phyloP scores from a whole-genome alignment of 2,797 vertebrate species.

The Semotilus atromaculatus region DNA sequence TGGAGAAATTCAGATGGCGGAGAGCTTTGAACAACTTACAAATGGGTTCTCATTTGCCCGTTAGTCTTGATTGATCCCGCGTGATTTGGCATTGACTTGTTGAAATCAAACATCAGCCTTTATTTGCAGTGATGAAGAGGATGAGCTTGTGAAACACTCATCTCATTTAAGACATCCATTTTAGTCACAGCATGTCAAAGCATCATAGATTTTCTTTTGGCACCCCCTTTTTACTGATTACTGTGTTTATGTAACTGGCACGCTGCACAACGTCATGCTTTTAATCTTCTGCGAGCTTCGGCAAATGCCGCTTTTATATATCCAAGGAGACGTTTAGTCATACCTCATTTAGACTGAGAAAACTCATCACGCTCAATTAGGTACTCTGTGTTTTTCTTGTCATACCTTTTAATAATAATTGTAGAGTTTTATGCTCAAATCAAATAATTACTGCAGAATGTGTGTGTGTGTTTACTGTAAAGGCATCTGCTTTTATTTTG shows the following conservation, averaged over 20 bases:
- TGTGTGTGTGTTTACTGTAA: conserved; percentile 6
- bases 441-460: conserved; percentile 59
- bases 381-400: conserved; percentile 67
- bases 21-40: conserved; percentile 60
- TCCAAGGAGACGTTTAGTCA: conserved; percentile 72
- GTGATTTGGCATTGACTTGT: conserved; percentile 49
- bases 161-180: conserved; percentile 68
- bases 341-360: conserved; percentile 73
- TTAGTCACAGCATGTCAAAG: conserved; percentile 63
- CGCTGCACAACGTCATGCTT: conserved; percentile 53
- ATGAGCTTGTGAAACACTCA: conserved; percentile 57
- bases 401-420: conserved; percentile 70
- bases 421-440: conserved; percentile 64
- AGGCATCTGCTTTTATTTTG: conserved; percentile 35
- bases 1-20: conserved; percentile 58
- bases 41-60: conserved; percentile 62
- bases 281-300: conserved; percentile 57
- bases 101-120: conserved; percentile 60
- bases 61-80: conserved; percentile 58
- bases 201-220: conserved; percentile 63
- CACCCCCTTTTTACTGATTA: conserved; percentile 63
- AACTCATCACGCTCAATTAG: conserved; percentile 72
- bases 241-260: conserved; percentile 69
- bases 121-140: conserved; percentile 61
- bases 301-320: conserved; percentile 62